Percentiles rank a stretch among this genome's conserved stretches.
phyloP scores from a whole-genome alignment of 2,113 vertebrate genomes.

The Puffinus mauretanicus region DNA sequence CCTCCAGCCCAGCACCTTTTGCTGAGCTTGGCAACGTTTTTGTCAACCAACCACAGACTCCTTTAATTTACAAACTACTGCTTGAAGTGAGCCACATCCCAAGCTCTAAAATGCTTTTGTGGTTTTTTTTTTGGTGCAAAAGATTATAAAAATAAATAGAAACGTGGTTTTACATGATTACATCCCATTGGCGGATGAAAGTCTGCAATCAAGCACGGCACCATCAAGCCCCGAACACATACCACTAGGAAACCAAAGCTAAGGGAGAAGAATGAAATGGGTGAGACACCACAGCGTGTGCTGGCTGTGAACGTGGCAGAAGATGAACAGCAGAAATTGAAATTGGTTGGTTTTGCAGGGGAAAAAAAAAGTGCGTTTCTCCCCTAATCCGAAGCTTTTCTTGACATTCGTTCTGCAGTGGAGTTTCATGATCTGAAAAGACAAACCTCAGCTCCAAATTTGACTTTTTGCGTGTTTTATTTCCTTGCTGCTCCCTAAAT shows the following conservation, averaged over 20 bases:
- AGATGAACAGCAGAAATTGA: not conserved
- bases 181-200: fast-evolving
- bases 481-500: not conserved
- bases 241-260: not conserved
- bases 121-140: not conserved
- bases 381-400: not conserved
- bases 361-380: not conserved
- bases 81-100: not conserved
- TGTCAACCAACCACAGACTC: not conserved
- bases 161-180: not conserved
- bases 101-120: not conserved
- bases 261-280: not conserved
- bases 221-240: too few species aligned
- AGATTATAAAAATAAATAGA: not conserved
- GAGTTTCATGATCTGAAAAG: not conserved
- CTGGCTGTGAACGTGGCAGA: not conserved
- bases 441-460: not conserved
- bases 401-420: not conserved
- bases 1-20: not conserved
- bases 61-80: not conserved
- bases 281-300: fast-evolving
- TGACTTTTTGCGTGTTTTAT: not conserved
- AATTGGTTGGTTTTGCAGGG: not conserved
- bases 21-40: not conserved
- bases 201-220: not conserved